Conservation (phyloP, 2,888 invertebrate species). For the Lucinisca nassula region DNA sequence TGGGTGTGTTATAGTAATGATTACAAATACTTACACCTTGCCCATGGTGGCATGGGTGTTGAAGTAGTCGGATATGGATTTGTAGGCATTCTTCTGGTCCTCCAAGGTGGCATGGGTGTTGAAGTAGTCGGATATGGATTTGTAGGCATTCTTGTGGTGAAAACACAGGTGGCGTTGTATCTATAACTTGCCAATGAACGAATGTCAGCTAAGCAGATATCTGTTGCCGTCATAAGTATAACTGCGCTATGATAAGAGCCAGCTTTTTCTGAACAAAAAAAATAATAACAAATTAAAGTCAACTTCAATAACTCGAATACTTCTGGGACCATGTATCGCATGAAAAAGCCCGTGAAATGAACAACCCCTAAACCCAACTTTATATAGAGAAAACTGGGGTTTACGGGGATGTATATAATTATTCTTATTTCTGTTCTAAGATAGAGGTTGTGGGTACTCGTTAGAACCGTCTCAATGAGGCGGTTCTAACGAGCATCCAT, state of each 20-base stretch:
- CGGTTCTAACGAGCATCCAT: too few relatives aligned
- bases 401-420: too few relatives aligned
- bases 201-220: not conserved
- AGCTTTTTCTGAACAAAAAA: not conserved
- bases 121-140: not conserved
- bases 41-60: not conserved
- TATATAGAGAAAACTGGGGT: too few relatives aligned
- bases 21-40: too few relatives aligned
- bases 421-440: too few relatives aligned
- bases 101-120: not conserved
- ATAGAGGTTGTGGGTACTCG: too few relatives aligned
- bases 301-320: too few relatives aligned
- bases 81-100: not conserved
- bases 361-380: too few relatives aligned
- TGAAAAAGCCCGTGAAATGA: too few relatives aligned
- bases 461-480: too few relatives aligned
- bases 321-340: too few relatives aligned
- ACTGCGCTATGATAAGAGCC: not conserved
- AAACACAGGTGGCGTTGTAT: not conserved
- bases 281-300: not conserved
- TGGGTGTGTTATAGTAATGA: too few relatives aligned
- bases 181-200: not conserved
- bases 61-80: not conserved
- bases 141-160: not conserved
- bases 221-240: not conserved